Conservation (phyloP, 2,113 vertebrate species). For the Sigmodon hispidus region DNA sequence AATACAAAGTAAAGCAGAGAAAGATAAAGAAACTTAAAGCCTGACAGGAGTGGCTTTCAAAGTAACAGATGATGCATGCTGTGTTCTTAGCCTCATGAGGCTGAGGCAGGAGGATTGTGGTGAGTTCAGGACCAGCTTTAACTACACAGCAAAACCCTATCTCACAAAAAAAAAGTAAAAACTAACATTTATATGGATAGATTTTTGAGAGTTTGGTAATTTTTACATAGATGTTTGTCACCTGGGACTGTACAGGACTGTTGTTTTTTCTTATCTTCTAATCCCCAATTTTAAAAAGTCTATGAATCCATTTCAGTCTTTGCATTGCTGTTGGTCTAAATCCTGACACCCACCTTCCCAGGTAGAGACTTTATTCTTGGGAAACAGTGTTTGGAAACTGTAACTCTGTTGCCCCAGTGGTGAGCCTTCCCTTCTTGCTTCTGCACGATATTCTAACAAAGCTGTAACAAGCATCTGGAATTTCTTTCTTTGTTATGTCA, state of each 20-base stretch:
- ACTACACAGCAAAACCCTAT: background rate
- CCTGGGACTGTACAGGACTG: background rate
- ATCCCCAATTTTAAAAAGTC: background rate
- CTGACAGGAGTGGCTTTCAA: background rate
- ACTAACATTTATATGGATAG: background rate
- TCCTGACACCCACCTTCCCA: background rate
- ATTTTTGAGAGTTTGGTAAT: background rate
- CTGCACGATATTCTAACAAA: background rate
- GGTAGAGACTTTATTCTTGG: background rate
- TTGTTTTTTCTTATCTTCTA: background rate
- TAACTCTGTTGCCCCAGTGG: background rate
- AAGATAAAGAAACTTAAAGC: background rate
- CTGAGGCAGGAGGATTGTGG: background rate
- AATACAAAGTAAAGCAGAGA: background rate
- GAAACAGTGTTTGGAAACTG: background rate
- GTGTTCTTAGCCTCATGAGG: background rate
- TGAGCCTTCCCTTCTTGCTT: background rate
- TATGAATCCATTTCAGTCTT: background rate
- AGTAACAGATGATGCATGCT: background rate
- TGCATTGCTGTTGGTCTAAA: constrained; percentile 14
- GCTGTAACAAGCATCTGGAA: background rate
- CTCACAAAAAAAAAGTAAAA: background rate
- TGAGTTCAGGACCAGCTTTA: background rate
- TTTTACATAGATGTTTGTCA: background rate
- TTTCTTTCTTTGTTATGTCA: background rate